Conservation (phyloP, 1,140 invertebrate species). For the Metopolophium dirhodum region DNA sequence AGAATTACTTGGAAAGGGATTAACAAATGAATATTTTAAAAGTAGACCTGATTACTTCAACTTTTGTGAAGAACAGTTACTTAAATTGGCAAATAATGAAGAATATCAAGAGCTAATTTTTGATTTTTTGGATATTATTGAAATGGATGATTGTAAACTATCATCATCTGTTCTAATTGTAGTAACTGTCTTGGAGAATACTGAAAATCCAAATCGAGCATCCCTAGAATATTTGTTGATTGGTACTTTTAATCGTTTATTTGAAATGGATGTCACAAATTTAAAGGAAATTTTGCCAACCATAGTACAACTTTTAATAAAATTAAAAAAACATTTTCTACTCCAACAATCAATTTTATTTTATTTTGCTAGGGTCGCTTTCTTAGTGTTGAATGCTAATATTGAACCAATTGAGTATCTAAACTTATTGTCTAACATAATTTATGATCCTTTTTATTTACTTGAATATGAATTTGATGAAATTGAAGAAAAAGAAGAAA, state of each 20-base stretch:
- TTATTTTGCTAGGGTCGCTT: conserved; percentile 41
- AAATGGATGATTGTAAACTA: not conserved
- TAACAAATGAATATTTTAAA: conserved; percentile 10
- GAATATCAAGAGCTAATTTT: not conserved
- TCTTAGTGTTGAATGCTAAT: not conserved
- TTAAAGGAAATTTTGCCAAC: not conserved
- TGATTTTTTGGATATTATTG: conserved; percentile 41
- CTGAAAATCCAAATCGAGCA: not conserved
- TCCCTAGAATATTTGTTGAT: conserved; percentile 29
- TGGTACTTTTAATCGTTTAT: conserved; percentile 6
- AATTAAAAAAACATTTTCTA: conserved; percentile 31
- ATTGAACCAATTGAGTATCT: not conserved
- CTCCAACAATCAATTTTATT: not conserved
- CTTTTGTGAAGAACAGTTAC: conserved; percentile 34
- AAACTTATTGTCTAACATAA: not conserved
- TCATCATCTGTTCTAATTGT: not conserved
- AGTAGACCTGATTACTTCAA: not conserved
- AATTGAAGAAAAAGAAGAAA: conserved; percentile 4
- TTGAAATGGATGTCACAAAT: not conserved
- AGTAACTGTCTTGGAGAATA: conserved; percentile 21
- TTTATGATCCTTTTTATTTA: conserved; percentile 39
- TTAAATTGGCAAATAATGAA: conserved; percentile 5
- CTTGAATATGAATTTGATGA: conserved; percentile 43
- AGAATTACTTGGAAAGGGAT: not conserved
- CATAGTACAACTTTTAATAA: not conserved